Evolutionary conservation across 2,888 invertebrate species (phyloP).

Genomic region (Melieria picta): DNA sequence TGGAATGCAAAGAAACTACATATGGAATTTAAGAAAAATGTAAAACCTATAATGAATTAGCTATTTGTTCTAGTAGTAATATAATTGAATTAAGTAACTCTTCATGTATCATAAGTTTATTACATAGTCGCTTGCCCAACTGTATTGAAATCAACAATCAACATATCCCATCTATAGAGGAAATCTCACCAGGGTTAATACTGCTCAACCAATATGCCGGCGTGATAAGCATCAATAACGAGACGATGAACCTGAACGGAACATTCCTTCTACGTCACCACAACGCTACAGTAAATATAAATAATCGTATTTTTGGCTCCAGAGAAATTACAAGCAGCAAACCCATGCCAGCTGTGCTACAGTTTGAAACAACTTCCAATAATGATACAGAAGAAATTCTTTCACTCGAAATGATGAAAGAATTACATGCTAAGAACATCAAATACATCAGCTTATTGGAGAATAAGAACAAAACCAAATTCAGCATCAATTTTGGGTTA

Average conservation of each 20-base stretch:
- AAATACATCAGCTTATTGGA: too few relatives aligned
- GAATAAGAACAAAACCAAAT: too few relatives aligned
- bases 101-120: constrained; percentile 34
- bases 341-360: too few relatives aligned
- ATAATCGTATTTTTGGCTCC: background rate
- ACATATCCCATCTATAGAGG: constrained; percentile 17
- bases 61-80: constrained; percentile 35
- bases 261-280: background rate
- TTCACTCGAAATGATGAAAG: too few relatives aligned
- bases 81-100: constrained; percentile 35
- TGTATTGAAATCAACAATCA: constrained; percentile 27
- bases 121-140: constrained; percentile 34
- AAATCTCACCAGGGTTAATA: constrained; percentile 29
- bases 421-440: too few relatives aligned
- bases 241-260: background rate
- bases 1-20: constrained; percentile 21
- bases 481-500: too few relatives aligned
- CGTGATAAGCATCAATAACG: background rate
- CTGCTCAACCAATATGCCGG: constrained; percentile 35
- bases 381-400: too few relatives aligned
- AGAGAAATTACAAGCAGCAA: background rate
- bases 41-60: constrained; percentile 19
- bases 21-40: background rate
- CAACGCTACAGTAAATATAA: background rate
- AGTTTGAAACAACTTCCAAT: too few relatives aligned